These are phyloP conservation scores for Gryllus bimaculatus DNA, from an alignment of 1,140 invertebrate species.

Conservation along the genomic window DNA sequence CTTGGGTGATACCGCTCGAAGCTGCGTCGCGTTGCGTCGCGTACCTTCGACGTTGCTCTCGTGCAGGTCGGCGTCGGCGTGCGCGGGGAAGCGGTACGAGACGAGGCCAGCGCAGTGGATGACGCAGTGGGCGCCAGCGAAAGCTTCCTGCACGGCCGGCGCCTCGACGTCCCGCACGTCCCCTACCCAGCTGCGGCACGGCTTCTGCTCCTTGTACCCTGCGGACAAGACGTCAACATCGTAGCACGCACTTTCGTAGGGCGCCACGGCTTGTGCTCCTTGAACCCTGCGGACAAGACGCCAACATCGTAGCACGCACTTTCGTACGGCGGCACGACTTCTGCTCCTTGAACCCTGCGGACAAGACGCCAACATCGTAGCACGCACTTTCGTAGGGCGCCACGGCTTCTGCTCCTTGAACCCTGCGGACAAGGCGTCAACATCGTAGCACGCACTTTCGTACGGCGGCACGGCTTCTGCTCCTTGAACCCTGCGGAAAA, in stretches of 20 bases:
- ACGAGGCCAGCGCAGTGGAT: slow-evolving; percentile 54
- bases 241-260: slow-evolving; percentile 30
- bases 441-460: too few relatives aligned
- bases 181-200: slow-evolving; percentile 36
- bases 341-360: too few relatives aligned
- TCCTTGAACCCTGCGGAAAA: too few relatives aligned
- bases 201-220: slow-evolving; percentile 33
- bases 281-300: neutral
- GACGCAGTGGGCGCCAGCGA: slow-evolving; percentile 45
- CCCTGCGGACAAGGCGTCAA: too few relatives aligned
- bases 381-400: too few relatives aligned
- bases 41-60: slow-evolving; percentile 51
- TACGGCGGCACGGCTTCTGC: too few relatives aligned
- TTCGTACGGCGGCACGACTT: too few relatives aligned
- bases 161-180: slow-evolving; percentile 39
- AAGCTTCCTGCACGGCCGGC: slow-evolving; percentile 32
- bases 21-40: neutral
- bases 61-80: slow-evolving; percentile 39
- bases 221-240: slow-evolving; percentile 21
- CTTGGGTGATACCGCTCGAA: too few relatives aligned
- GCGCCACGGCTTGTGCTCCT: neutral
- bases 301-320: too few relatives aligned
- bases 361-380: too few relatives aligned
- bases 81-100: slow-evolving; percentile 46
- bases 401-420: too few relatives aligned